Evolutionary conservation across 1,140 invertebrate genomes (phyloP).

Genomic region (Drosophila tsacasi): DNA sequence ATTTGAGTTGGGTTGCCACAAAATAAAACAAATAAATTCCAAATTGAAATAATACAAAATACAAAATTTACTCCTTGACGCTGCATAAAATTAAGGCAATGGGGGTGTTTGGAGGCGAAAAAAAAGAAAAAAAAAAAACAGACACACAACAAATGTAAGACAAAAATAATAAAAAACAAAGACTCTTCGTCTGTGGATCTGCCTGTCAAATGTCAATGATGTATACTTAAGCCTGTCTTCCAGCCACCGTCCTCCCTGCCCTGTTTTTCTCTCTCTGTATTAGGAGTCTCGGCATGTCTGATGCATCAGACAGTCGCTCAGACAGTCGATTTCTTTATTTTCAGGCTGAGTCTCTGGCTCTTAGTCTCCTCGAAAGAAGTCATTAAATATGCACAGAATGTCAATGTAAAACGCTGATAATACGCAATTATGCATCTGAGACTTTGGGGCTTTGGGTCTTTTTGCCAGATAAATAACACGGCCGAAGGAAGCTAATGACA

Average conservation of each 20-base stretch:
- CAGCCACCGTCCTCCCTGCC: not conserved
- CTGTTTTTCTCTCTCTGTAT: constrained; percentile 17
- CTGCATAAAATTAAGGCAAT: constrained; percentile 67
- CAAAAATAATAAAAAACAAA: constrained; percentile 1
- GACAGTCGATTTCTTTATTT: constrained; percentile 64
- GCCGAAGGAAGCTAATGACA: constrained; percentile 78
- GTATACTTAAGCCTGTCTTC: constrained; percentile 57
- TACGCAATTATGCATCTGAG: constrained; percentile 70
- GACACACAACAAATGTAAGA: not conserved
- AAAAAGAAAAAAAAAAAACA: too few species aligned
- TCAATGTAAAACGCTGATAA: constrained; percentile 79
- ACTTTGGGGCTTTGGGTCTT: constrained; percentile 11
- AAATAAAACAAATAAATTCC: not conserved
- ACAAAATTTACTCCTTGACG: constrained; percentile 56
- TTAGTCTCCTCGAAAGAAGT: constrained; percentile 50
- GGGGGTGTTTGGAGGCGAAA: constrained; percentile 15
- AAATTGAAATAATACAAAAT: constrained; percentile 12
- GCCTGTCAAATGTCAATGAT: constrained; percentile 78
- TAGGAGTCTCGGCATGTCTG: constrained; percentile 14
- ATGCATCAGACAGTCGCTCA: constrained; percentile 38
- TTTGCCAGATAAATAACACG: constrained; percentile 73
- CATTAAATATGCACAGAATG: constrained; percentile 78
- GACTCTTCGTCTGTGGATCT: constrained; percentile 23
- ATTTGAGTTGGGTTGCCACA: constrained; percentile 42
- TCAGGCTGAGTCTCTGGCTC: not conserved